Evolutionary conservation across 2,797 vertebrate genomes (phyloP).

Genomic region (Uromys caudimaculatus): DNA sequence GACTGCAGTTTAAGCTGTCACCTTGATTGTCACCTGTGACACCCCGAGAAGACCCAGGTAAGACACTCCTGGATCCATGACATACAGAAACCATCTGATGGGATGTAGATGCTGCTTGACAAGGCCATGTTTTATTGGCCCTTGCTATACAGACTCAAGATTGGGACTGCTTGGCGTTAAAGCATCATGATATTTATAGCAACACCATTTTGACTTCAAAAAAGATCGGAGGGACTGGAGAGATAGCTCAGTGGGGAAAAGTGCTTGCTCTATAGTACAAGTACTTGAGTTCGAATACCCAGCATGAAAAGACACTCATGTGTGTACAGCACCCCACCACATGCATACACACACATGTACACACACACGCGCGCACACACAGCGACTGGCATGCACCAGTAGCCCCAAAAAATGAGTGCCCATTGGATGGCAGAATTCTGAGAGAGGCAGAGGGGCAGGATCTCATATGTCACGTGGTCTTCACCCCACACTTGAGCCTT

Average conservation of each 20-base stretch:
- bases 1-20: not conserved
- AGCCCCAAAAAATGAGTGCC: not conserved
- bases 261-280: not conserved
- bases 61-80: not conserved
- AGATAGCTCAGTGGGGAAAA: not conserved
- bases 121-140: not conserved
- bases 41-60: not conserved
- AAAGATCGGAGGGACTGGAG: not conserved
- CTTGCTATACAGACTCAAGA: constrained; percentile 19
- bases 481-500: not conserved
- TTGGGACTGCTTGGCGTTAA: constrained; percentile 3
- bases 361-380: not conserved
- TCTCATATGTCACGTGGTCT: not conserved
- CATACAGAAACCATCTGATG: not conserved
- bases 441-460: not conserved
- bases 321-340: not conserved
- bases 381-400: not conserved
- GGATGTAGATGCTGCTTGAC: not conserved
- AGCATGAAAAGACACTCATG: not conserved
- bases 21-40: not conserved
- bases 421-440: not conserved
- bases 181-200: not conserved
- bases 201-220: not conserved
- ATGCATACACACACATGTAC: not conserved
- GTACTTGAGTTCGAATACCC: not conserved